Conservation (phyloP, 2,113 vertebrate genomes). For the Epinephelus moara region DNA sequence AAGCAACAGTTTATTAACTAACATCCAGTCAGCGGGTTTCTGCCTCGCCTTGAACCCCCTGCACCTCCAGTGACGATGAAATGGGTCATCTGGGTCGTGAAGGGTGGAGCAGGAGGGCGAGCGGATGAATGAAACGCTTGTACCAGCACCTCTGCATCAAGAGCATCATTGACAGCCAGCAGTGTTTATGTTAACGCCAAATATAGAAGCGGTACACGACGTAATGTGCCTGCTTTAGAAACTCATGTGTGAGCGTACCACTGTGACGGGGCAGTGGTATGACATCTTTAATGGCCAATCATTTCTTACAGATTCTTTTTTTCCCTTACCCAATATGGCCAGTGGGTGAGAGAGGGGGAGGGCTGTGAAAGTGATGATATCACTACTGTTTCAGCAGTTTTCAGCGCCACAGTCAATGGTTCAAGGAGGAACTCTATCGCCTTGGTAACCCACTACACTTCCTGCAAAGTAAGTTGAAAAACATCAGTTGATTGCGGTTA, state of each 20-base stretch:
- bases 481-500: neutral
- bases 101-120: neutral
- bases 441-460: conserved; percentile 14
- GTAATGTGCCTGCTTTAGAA: conserved; percentile 68
- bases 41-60: conserved; percentile 23
- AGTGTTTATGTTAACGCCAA: conserved; percentile 72
- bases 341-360: neutral
- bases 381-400: conserved; percentile 40
- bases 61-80: conserved; percentile 39
- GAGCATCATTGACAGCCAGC: conserved; percentile 60
- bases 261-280: conserved; percentile 64
- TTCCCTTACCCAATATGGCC: conserved; percentile 36
- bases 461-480: neutral
- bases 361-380: conserved; percentile 34
- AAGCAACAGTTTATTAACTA: conserved; percentile 37
- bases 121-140: conserved; percentile 72
- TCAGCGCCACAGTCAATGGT: neutral
- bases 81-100: conserved; percentile 29
- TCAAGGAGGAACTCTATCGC: conserved; percentile 30
- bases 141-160: conserved; percentile 50
- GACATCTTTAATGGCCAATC: conserved; percentile 73
- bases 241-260: conserved; percentile 30
- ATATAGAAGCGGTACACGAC: conserved; percentile 63
- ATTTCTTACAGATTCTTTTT: neutral
- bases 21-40: conserved; percentile 30